These are phyloP conservation scores for Actenoides lindsayi DNA, from an alignment of 2,113 vertebrate genomes.

Conservation along the genomic window DNA sequence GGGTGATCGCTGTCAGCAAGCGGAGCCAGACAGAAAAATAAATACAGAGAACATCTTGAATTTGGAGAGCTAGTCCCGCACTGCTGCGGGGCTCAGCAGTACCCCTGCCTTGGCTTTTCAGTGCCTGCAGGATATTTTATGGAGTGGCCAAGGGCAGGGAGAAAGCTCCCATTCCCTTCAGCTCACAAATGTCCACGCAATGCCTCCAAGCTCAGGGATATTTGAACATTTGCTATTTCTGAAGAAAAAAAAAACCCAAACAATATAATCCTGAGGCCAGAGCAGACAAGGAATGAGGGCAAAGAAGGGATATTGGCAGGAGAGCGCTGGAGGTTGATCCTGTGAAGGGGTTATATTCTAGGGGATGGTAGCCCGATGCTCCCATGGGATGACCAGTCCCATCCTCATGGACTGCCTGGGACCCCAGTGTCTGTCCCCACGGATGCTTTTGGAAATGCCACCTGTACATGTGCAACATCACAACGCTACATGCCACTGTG, in stretches of 20 bases:
- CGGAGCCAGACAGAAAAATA: neutral
- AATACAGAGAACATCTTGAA: neutral
- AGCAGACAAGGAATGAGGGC: neutral
- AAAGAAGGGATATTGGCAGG: neutral
- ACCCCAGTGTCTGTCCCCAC: neutral
- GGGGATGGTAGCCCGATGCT: neutral
- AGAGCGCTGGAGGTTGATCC: neutral
- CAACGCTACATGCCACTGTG: accelerated
- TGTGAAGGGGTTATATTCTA: neutral
- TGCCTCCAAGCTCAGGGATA: neutral
- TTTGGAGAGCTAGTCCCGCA: neutral
- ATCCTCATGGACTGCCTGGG: neutral
- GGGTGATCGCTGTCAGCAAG: neutral
- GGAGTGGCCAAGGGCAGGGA: neutral
- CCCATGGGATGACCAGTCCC: neutral
- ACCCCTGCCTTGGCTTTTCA: neutral
- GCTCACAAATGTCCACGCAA: neutral
- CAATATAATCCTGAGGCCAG: neutral
- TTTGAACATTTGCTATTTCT: neutral
- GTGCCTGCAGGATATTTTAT: neutral
- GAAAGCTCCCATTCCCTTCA: neutral
- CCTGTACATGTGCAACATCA: neutral
- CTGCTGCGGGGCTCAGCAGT: neutral
- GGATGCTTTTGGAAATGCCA: neutral
- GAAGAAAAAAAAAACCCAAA: accelerated